Evolutionary conservation across 2,113 vertebrate genomes (phyloP).

Genomic region (Acanthisitta chloris): DNA sequence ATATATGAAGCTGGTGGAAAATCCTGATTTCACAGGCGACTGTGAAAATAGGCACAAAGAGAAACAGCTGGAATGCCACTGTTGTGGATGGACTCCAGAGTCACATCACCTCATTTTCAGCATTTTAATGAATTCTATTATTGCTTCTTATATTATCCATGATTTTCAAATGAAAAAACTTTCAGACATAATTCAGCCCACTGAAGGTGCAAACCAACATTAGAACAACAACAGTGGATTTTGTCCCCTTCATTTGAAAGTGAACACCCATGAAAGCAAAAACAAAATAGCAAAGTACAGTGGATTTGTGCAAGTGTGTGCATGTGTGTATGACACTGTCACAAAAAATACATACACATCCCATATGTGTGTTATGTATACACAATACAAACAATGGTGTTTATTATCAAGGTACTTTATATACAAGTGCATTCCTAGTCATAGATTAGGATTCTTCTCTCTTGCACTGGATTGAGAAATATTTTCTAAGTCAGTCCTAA

Average conservation of each 20-base stretch:
- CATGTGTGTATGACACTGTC: rapidly evolving
- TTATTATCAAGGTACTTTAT: not conserved
- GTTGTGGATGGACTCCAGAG: not conserved
- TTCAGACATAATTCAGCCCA: not conserved
- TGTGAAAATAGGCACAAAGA: not conserved
- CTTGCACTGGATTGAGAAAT: not conserved
- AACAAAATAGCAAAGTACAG: not conserved
- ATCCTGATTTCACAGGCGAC: not conserved
- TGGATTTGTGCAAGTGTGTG: not conserved
- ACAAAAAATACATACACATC: not conserved
- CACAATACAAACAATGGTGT: not conserved
- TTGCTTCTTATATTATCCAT: not conserved
- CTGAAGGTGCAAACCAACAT: not conserved
- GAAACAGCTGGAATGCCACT: not conserved
- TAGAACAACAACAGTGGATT: not conserved
- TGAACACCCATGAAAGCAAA: not conserved
- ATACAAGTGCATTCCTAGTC: not conserved
- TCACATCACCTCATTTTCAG: not conserved
- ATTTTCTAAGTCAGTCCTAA: not conserved
- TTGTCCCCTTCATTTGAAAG: not conserved
- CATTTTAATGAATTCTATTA: not conserved
- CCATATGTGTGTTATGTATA: not conserved
- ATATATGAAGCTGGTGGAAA: not conserved
- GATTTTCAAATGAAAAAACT: not conserved
- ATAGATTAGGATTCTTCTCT: not conserved